phyloP scores from a whole-genome alignment of 1,140 invertebrate species.

The Zaprionus ornatus region DNA sequence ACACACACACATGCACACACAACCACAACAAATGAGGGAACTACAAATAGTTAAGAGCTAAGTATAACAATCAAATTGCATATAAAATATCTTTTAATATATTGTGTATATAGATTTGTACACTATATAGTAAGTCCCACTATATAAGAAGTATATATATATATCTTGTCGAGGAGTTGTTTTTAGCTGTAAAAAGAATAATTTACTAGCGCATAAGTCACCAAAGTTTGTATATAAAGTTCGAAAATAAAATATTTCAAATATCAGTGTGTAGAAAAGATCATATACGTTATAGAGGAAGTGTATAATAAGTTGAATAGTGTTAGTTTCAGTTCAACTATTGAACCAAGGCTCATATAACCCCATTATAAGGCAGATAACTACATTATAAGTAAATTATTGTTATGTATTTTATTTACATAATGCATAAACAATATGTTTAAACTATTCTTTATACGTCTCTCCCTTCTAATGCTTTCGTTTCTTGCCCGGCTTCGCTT shows the following conservation, averaged over 20 bases:
- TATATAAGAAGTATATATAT: neutral
- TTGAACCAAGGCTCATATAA: no score
- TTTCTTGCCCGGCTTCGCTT: constrained; percentile 55
- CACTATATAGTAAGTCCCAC: constrained; percentile 1
- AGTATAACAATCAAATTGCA: constrained; percentile 56
- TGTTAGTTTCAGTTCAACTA: no score
- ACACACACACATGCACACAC: constrained; percentile 18
- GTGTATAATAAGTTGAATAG: no score
- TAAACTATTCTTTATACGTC: neutral
- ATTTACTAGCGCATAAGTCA: constrained; percentile 65
- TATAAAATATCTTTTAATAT: constrained; percentile 40
- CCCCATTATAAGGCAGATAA: no score
- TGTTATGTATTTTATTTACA: constrained; percentile 35
- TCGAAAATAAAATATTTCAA: constrained; percentile 72
- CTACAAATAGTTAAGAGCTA: constrained; percentile 53
- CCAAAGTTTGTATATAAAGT: constrained; percentile 74
- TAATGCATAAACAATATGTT: constrained; percentile 12
- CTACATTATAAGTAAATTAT: neutral
- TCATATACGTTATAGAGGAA: neutral
- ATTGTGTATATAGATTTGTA: constrained; percentile 1
- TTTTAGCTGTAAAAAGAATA: constrained; percentile 33
- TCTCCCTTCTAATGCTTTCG: constrained; percentile 52
- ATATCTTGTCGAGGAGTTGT: constrained; percentile 12
- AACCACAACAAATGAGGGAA: constrained; percentile 5
- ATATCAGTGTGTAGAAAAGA: neutral